These are phyloP conservation scores for Tiliqua scincoides DNA, from an alignment of 2,113 vertebrate species.

Conservation along the genomic window DNA sequence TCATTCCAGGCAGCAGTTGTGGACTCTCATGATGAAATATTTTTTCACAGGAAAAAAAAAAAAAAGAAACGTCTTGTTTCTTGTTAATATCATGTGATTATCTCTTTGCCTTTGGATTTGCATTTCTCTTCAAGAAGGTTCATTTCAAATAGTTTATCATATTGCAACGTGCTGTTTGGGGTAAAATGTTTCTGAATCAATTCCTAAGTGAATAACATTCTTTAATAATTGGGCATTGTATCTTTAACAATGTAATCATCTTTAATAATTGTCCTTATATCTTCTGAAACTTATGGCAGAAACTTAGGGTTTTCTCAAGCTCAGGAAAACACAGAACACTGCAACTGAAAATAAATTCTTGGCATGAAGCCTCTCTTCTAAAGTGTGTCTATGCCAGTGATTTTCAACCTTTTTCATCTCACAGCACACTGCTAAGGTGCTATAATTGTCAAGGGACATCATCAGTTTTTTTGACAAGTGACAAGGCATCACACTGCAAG, in stretches of 20 bases:
- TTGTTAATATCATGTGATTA: neutral
- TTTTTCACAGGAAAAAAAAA: too few species aligned
- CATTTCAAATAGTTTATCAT: neutral
- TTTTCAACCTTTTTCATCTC: too few species aligned
- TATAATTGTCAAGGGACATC: too few species aligned
- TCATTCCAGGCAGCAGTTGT: too few species aligned
- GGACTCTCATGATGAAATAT: too few species aligned
- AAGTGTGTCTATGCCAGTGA: neutral
- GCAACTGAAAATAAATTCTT: conserved; percentile 38
- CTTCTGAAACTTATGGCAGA: neutral
- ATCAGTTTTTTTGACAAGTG: too few species aligned
- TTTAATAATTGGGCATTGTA: neutral
- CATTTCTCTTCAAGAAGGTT: neutral
- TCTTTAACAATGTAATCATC: too few species aligned
- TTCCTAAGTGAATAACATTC: neutral
- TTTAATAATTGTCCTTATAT: too few species aligned
- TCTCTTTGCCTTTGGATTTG: neutral
- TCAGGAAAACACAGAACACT: conserved; percentile 38
- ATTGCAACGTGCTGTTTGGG: neutral
- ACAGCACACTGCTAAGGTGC: too few species aligned
- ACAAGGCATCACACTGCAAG: too few species aligned
- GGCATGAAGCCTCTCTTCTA: conserved; percentile 47
- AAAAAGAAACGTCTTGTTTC: neutral
- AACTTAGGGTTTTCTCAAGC: neutral
- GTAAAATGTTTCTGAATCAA: neutral